These are phyloP conservation scores for Protonemura montana DNA, from an alignment of 2,888 invertebrate genomes.

Conservation along the genomic window DNA sequence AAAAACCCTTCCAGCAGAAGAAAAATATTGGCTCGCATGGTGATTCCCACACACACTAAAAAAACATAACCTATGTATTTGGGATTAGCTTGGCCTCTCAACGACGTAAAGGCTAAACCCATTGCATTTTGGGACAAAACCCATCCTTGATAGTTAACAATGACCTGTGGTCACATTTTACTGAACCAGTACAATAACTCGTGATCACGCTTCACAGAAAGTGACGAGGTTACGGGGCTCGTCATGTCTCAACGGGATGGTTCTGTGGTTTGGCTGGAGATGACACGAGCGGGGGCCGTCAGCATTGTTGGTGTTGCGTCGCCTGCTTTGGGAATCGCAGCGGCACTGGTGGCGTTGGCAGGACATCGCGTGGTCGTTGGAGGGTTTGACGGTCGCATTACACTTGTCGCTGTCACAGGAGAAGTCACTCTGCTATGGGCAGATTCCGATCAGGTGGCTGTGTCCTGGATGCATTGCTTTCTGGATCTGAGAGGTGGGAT, in stretches of 20 bases:
- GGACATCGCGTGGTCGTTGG: neutral
- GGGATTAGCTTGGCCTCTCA: no score
- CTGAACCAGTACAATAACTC: no score
- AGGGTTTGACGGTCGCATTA: neutral
- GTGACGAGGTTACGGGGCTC: neutral
- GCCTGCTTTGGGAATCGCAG: neutral
- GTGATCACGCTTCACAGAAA: neutral
- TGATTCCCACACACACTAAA: no score
- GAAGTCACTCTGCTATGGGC: neutral
- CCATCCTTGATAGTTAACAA: no score
- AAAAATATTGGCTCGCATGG: no score
- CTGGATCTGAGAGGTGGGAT: neutral
- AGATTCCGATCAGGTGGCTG: neutral
- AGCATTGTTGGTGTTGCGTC: neutral
- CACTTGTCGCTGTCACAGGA: neutral
- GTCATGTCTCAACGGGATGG: neutral
- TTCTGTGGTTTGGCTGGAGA: neutral
- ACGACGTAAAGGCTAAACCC: no score
- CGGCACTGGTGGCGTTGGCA: neutral
- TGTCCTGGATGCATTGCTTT: neutral
- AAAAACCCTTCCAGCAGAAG: no score
- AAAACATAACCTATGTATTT: no score
- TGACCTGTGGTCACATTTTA: no score
- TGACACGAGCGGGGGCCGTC: neutral
- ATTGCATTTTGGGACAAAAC: no score